A percentile compares a stretch with the other conserved stretches of the same genome.
phyloP scores from a whole-genome alignment of 92 coral and sea anemone genomes.

The Porites rus region DNA sequence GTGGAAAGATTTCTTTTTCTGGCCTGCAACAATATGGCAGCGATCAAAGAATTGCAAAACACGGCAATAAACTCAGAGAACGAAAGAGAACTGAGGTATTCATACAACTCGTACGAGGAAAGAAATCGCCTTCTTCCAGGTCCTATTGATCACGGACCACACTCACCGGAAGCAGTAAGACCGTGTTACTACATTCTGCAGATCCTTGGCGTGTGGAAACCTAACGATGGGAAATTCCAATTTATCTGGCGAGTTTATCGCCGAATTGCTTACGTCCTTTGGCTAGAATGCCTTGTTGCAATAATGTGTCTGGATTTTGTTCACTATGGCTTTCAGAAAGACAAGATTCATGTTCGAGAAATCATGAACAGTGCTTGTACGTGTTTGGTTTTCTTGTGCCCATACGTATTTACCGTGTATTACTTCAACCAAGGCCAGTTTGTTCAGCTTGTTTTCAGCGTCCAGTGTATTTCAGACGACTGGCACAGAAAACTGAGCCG shows the following conservation, averaged over 20 bases:
- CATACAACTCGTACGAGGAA: background rate
- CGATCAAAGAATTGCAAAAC: background rate
- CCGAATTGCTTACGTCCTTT: slow-evolving; percentile 32
- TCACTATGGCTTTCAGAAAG: slow-evolving; percentile 66
- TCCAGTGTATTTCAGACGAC: slow-evolving; percentile 53
- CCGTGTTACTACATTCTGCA: slow-evolving; percentile 62
- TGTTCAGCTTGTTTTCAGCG: slow-evolving; percentile 65
- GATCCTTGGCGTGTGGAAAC: slow-evolving; percentile 76
- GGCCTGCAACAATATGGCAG: background rate
- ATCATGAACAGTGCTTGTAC: slow-evolving; percentile 67
- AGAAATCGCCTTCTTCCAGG: slow-evolving; percentile 8
- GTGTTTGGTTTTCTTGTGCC: slow-evolving; percentile 64
- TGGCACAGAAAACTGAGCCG: slow-evolving; percentile 43
- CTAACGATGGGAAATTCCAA: slow-evolving; percentile 30
- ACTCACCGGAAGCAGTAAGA: slow-evolving; percentile 40
- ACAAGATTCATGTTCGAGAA: slow-evolving; percentile 49
- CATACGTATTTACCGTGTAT: slow-evolving; percentile 58
- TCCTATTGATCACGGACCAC: slow-evolving; percentile 7
- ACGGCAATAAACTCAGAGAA: background rate
- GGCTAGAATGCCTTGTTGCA: slow-evolving; percentile 64
- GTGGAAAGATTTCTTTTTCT: background rate
- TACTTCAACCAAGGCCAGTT: slow-evolving; percentile 73
- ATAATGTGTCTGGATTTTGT: slow-evolving; percentile 75
- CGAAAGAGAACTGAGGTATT: background rate
- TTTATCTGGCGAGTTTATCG: slow-evolving; percentile 58